Conservation (phyloP, 1,140 invertebrate genomes). For the Ladona fulva region DNA sequence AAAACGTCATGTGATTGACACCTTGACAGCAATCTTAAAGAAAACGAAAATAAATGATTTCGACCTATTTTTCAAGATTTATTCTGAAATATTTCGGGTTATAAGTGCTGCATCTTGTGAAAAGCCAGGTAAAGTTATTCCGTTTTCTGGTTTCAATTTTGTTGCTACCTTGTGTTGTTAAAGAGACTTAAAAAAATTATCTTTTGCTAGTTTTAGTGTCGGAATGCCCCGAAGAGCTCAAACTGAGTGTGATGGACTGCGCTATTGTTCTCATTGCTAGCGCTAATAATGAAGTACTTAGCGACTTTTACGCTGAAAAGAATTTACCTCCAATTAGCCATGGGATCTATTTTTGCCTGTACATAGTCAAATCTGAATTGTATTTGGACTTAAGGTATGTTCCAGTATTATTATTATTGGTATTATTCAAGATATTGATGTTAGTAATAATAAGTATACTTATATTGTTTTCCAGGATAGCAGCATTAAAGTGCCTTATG, state of each 20-base stretch:
- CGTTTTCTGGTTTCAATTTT: slow-evolving; percentile 17
- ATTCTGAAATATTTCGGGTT: slow-evolving; percentile 36
- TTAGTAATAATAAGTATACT: slow-evolving; percentile 19
- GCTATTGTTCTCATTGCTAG: slow-evolving; percentile 40
- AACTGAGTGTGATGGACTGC: slow-evolving; percentile 43
- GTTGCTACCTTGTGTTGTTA: slow-evolving; percentile 11
- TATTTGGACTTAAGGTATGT: slow-evolving; percentile 43
- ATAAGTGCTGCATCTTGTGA: slow-evolving; percentile 40
- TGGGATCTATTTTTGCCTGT: slow-evolving; percentile 45
- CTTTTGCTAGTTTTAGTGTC: slow-evolving; percentile 34
- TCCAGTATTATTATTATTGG: slow-evolving; percentile 6
- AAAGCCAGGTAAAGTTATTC: slow-evolving; percentile 37
- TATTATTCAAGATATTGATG: slow-evolving; percentile 15
- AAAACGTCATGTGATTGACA: slow-evolving; percentile 37
- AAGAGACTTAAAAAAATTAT: slow-evolving; percentile 19
- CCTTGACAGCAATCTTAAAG: slow-evolving; percentile 35
- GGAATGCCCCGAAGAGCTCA: slow-evolving; percentile 47
- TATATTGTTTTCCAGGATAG: slow-evolving; percentile 35
- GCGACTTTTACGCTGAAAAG: slow-evolving; percentile 40
- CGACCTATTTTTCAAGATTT: slow-evolving; percentile 40
- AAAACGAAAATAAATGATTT: slow-evolving; percentile 36
- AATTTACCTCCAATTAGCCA: slow-evolving; percentile 46
- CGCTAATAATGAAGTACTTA: slow-evolving; percentile 36
- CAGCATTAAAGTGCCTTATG: slow-evolving; percentile 47
- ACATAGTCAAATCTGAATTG: slow-evolving; percentile 49